These are phyloP conservation scores for Pherbina coryleti DNA, from an alignment of 2,888 invertebrate genomes.

Conservation along the genomic window DNA sequence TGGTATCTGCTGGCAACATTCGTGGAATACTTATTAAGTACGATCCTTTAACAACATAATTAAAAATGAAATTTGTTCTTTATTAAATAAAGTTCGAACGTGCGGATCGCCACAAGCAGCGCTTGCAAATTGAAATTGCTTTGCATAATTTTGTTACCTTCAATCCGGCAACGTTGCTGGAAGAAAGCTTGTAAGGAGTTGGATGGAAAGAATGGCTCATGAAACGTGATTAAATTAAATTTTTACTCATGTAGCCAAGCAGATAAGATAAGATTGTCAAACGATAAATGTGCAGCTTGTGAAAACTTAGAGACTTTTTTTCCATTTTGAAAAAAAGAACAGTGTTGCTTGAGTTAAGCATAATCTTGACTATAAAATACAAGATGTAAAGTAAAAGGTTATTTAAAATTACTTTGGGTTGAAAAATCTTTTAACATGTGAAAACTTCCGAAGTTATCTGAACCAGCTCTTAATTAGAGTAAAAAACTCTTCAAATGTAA, in stretches of 20 bases:
- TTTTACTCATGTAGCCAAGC: neutral
- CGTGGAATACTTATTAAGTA: conserved; percentile 31
- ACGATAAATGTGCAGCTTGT: too few relatives aligned
- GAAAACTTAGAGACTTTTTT: too few relatives aligned
- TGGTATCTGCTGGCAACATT: neutral
- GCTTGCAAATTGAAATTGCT: conserved; percentile 28
- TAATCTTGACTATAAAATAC: too few relatives aligned
- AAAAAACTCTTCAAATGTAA: too few relatives aligned
- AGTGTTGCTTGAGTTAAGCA: too few relatives aligned
- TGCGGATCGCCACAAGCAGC: neutral
- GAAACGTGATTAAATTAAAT: conserved; percentile 14
- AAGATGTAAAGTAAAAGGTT: too few relatives aligned
- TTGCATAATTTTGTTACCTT: conserved; percentile 6
- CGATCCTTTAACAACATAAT: conserved; percentile 60
- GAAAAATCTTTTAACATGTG: too few relatives aligned
- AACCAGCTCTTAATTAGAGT: too few relatives aligned
- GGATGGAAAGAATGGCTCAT: neutral
- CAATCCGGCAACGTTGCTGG: neutral
- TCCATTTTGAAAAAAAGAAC: too few relatives aligned
- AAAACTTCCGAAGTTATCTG: too few relatives aligned
- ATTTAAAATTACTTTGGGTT: too few relatives aligned
- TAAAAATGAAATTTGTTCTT: conserved; percentile 67
- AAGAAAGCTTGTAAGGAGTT: neutral
- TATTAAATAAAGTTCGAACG: conserved; percentile 50
- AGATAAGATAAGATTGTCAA: neutral